Evolutionary conservation across 2,797 vertebrate genomes (phyloP).

Genomic region (Myripristis murdjan): DNA sequence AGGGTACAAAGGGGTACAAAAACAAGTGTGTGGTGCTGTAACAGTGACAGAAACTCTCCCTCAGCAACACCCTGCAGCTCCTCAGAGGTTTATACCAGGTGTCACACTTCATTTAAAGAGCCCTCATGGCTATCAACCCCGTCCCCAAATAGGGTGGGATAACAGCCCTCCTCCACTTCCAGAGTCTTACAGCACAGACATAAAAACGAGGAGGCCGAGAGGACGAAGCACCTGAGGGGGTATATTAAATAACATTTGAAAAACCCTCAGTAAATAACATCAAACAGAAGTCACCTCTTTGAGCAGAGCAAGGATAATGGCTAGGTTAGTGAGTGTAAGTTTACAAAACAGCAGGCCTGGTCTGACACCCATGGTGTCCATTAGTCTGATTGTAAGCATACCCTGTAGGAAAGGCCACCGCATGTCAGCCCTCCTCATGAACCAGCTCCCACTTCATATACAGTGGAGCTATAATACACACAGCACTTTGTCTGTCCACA

Average conservation of each 20-base stretch:
- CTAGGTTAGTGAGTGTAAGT: slow-evolving; percentile 67
- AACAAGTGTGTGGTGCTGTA: slow-evolving; percentile 24
- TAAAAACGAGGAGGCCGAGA: slow-evolving; percentile 66
- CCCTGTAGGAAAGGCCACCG: slow-evolving; percentile 35
- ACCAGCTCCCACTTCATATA: slow-evolving; percentile 32
- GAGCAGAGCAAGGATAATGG: slow-evolving; percentile 65
- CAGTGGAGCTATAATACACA: slow-evolving; percentile 10
- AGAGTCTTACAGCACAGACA: slow-evolving; percentile 51
- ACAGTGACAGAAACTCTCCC: slow-evolving; percentile 28
- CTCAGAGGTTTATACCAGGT: slow-evolving; percentile 79
- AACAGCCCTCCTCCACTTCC: slow-evolving; percentile 55
- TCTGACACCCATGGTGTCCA: slow-evolving; percentile 67
- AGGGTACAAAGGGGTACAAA: too few species aligned
- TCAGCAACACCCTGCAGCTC: slow-evolving; percentile 42
- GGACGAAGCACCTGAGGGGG: slow-evolving; percentile 65
- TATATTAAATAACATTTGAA: slow-evolving; percentile 74
- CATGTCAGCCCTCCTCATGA: slow-evolving; percentile 19
- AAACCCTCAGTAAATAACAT: slow-evolving; percentile 78
- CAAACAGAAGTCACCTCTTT: slow-evolving; percentile 72
- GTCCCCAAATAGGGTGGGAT: slow-evolving; percentile 50
- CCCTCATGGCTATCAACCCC: slow-evolving; percentile 61
- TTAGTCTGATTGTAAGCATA: slow-evolving; percentile 60
- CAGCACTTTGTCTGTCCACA: slow-evolving; percentile 6
- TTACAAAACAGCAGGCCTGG: slow-evolving; percentile 72
- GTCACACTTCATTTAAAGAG: slow-evolving; percentile 81